Evolutionary conservation across 2,888 invertebrate genomes (phyloP).

Genomic region (Oxycera nigricornis): DNA sequence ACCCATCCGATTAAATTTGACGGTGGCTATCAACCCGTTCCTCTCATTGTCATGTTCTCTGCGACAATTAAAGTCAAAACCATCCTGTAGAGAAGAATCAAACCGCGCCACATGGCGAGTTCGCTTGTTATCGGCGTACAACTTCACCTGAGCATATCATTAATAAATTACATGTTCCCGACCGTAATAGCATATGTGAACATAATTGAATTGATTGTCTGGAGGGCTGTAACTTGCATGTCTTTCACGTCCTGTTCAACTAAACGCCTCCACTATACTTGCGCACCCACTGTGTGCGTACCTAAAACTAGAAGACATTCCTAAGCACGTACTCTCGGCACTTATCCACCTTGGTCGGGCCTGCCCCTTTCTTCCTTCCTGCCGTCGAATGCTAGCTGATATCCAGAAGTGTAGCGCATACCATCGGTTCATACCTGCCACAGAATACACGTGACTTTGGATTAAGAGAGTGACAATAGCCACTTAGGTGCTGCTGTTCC

Average conservation of each 20-base stretch:
- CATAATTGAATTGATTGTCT: constrained; percentile 36
- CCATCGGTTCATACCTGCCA: not conserved
- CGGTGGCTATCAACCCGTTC: no score
- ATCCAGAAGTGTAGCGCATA: not conserved
- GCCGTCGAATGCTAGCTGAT: not conserved
- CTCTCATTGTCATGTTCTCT: no score
- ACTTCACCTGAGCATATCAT: constrained; percentile 32
- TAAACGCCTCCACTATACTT: not conserved
- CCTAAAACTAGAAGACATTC: constrained; percentile 9
- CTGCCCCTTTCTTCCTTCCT: not conserved
- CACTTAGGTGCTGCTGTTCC: constrained; percentile 30
- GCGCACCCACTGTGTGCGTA: not conserved
- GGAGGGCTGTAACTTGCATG: constrained; percentile 17
- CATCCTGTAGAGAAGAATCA: not conserved
- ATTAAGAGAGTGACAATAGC: constrained; percentile 35
- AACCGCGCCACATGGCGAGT: not conserved
- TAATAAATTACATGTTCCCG: constrained; percentile 35
- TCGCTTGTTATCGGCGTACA: not conserved
- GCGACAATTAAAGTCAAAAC: no score
- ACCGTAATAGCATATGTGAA: constrained; percentile 35
- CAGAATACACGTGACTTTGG: constrained; percentile 24
- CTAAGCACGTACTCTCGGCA: not conserved
- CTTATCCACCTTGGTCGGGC: not conserved
- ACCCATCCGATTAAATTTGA: no score
- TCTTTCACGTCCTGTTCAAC: not conserved